These are phyloP conservation scores for Nephrocerus scutellatus DNA, from an alignment of 2,888 invertebrate species.

Conservation along the genomic window DNA sequence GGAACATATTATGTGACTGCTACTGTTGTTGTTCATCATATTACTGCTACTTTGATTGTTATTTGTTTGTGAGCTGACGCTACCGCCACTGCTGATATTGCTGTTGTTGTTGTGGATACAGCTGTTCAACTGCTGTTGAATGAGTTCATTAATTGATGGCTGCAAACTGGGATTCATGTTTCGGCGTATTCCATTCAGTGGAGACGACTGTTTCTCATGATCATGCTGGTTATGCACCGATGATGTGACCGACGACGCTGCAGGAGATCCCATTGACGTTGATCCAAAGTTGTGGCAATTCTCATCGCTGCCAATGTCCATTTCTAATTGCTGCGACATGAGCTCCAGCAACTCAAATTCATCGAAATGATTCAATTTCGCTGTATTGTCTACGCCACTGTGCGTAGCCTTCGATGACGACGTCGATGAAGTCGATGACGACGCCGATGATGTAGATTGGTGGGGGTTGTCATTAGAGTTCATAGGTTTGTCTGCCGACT, in stretches of 20 bases:
- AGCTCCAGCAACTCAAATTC: slow-evolving; percentile 45
- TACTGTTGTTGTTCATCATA: slow-evolving; percentile 7
- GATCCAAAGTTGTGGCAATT: slow-evolving; percentile 15
- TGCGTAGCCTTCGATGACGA: slow-evolving; percentile 7
- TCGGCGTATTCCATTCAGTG: slow-evolving; percentile 29
- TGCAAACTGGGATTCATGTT: slow-evolving; percentile 45
- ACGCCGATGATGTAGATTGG: slow-evolving; percentile 13
- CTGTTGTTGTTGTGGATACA: slow-evolving; percentile 26
- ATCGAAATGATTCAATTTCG: slow-evolving; percentile 44
- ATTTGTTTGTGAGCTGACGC: slow-evolving; percentile 1
- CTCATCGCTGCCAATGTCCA: slow-evolving; percentile 48
- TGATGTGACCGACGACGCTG: slow-evolving; percentile 23
- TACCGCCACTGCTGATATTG: slow-evolving; percentile 11
- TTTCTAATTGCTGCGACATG: slow-evolving; percentile 50
- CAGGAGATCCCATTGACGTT: slow-evolving; percentile 22
- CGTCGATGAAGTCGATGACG: slow-evolving; percentile 11
- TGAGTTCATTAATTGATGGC: slow-evolving; percentile 49
- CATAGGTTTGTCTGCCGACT: not conserved
- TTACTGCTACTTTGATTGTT: not conserved
- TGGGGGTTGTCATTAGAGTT: not conserved
- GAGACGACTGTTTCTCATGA: slow-evolving; percentile 13
- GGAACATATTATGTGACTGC: not conserved
- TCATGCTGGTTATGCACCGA: slow-evolving; percentile 23
- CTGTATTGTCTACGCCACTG: slow-evolving; percentile 25
- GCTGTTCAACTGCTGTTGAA: slow-evolving; percentile 43